Evolutionary conservation across 2,888 invertebrate genomes (phyloP), one percentile per base, ranked within the genome.

Genomic region (Piscicola geometra): DNA sequence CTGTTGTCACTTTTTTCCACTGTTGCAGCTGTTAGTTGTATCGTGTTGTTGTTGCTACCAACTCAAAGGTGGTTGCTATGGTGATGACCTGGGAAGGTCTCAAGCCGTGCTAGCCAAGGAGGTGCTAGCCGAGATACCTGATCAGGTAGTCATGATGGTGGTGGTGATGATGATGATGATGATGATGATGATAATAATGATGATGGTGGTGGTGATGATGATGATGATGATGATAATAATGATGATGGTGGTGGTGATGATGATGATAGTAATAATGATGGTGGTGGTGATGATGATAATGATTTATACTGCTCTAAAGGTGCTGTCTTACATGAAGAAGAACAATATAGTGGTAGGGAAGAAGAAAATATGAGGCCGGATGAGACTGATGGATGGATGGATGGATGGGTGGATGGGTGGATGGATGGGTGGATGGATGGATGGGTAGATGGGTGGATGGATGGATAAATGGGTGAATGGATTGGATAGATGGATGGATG

Each of bases 81-180:
- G 77, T n/a, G 77, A 82, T 30, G 85, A 85, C 79, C 82, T 85
- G 36, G 82, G 80, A 1, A 78, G 82, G 28, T 77, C 82, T 3
- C 85, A 86, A 79, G 85, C 85, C 0, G 82, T 83, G 70, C 83
- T 89, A 71, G 89, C 89, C 35, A 87, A 88, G 81, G 89, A 88
- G 80, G 88, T 88, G n/a, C 81, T 89, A 60, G 88, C 88, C 9
- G 89, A 89, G 82, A 87, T 89, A 21, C 88, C 88, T 0, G 86
- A 86, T 56, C 88, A 89, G 80, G 83, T 85, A 15, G 41, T 9
- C 15, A 64, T 30, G 64, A 64, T 64, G 64, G 21, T 64, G 64
- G 21, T 28, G 64, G 64, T 64, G 64, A 64, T 64, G 64, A 64
- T 64, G 64, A 64, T n/a, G n/a, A 64, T 64, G 64, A 64, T 64